Evolutionary conservation across 1,140 invertebrate genomes (phyloP).

Genomic region (Aphidius gifuensis): DNA sequence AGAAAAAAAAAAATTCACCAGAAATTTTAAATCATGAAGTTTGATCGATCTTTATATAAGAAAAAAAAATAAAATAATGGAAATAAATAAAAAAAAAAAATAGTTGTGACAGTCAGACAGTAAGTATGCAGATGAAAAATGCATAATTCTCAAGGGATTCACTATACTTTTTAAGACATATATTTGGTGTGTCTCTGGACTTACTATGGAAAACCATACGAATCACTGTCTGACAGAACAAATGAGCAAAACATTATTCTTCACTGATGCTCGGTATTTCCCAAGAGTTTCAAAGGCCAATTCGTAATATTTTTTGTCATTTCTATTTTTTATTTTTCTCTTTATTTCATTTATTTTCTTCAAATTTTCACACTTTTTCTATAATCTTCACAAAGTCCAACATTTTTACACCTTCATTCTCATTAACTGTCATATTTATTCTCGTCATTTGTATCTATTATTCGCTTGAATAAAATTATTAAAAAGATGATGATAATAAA

Average conservation of each 20-base stretch:
- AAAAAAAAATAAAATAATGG: constrained; percentile 1
- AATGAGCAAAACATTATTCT: constrained; percentile 39
- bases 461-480: neutral
- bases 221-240: constrained; percentile 39
- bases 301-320: constrained; percentile 2
- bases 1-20: neutral
- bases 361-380: constrained; percentile 16
- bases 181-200: neutral
- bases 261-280: constrained; percentile 15
- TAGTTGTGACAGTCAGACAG: neutral
- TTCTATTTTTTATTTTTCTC: constrained; percentile 25
- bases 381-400: neutral
- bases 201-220: constrained; percentile 23
- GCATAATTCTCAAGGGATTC: constrained; percentile 21
- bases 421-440: neutral
- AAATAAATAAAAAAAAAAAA: constrained; percentile 1
- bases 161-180: constrained; percentile 25
- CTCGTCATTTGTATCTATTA: constrained; percentile 1
- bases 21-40: neutral
- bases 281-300: constrained; percentile 12
- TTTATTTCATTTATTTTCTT: neutral
- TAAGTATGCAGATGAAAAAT: constrained; percentile 42
- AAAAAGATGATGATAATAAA: too few species aligned
- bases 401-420: neutral
- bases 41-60: neutral